Evolutionary conservation across 2,888 invertebrate genomes (phyloP).

Genomic region (Drosophila diplacantha): DNA sequence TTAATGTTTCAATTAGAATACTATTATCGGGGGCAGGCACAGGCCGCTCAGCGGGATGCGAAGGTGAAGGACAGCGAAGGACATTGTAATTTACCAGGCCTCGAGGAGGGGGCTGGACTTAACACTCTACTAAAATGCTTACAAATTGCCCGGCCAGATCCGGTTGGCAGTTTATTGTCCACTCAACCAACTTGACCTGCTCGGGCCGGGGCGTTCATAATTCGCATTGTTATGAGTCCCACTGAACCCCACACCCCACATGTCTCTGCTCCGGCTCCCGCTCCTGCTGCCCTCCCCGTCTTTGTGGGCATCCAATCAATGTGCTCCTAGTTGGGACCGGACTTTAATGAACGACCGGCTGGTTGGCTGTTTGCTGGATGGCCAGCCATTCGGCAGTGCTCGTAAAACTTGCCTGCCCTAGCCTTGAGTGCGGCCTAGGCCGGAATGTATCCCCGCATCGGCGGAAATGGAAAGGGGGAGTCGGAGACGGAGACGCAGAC

Average conservation of each 20-base stretch:
- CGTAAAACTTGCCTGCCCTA: slow-evolving; percentile 40
- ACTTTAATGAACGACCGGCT: slow-evolving; percentile 35
- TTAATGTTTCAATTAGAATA: slow-evolving; percentile 70
- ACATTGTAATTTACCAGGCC: slow-evolving; percentile 32
- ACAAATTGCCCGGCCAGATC: slow-evolving; percentile 59
- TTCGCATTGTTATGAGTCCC: slow-evolving; percentile 50
- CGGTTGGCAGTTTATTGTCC: slow-evolving; percentile 59
- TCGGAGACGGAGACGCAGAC: slow-evolving; percentile 1
- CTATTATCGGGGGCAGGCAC: slow-evolving; percentile 54
- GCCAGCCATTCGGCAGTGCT: slow-evolving; percentile 45
- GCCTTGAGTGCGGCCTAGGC: slow-evolving; percentile 49
- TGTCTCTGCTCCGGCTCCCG: not conserved
- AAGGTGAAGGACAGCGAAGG: slow-evolving; percentile 49
- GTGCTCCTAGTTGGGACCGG: slow-evolving; percentile 39
- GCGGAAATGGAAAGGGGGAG: not conserved
- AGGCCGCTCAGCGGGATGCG: slow-evolving; percentile 25
- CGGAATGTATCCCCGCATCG: not conserved
- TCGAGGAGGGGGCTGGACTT: slow-evolving; percentile 36
- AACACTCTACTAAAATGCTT: slow-evolving; percentile 52
- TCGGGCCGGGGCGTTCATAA: slow-evolving; percentile 53
- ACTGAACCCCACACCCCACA: not conserved
- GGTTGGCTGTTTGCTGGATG: slow-evolving; percentile 32
- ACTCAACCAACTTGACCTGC: slow-evolving; percentile 60
- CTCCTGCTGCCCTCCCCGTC: not conserved
- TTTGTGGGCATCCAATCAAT: slow-evolving; percentile 44